phyloP scores from a whole-genome alignment of 2,888 invertebrate species.

The Apodemia hepburni region DNA sequence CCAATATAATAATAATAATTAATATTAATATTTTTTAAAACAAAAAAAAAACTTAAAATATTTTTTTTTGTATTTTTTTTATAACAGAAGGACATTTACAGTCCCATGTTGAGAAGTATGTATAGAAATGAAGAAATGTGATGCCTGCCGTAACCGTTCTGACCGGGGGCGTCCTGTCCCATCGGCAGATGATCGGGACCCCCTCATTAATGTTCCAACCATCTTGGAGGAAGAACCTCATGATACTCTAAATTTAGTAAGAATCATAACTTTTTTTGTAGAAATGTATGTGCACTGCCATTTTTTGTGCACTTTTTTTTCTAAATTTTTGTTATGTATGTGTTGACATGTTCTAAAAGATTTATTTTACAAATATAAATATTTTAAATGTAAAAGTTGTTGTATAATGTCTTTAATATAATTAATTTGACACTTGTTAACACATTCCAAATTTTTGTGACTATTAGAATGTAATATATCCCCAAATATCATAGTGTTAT shows the following conservation, averaged over 20 bases:
- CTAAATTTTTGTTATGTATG: background rate
- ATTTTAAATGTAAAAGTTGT: too few relatives aligned
- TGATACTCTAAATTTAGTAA: conserved; percentile 64
- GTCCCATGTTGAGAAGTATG: conserved; percentile 73
- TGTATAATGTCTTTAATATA: too few relatives aligned
- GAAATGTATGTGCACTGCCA: conserved; percentile 36
- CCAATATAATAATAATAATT: too few relatives aligned
- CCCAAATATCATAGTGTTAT: too few relatives aligned
- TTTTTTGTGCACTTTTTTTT: conserved; percentile 24
- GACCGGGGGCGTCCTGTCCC: conserved; percentile 51
- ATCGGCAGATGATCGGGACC: conserved; percentile 52
- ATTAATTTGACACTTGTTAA: too few relatives aligned
- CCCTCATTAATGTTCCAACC: conserved; percentile 57
- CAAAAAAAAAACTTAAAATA: too few relatives aligned
- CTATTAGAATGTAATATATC: too few relatives aligned
- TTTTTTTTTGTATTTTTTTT: conserved; percentile 26
- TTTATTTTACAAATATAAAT: too few relatives aligned
- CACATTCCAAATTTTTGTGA: too few relatives aligned
- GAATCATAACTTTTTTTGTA: conserved; percentile 41
- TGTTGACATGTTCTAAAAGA: background rate
- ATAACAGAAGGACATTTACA: conserved; percentile 52
- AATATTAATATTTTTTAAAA: too few relatives aligned
- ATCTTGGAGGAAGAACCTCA: conserved; percentile 59
- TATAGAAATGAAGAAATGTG: conserved; percentile 72
- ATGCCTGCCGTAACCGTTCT: conserved; percentile 60